Conservation (phyloP, 2,888 invertebrate species). For the Beris morrisii region DNA sequence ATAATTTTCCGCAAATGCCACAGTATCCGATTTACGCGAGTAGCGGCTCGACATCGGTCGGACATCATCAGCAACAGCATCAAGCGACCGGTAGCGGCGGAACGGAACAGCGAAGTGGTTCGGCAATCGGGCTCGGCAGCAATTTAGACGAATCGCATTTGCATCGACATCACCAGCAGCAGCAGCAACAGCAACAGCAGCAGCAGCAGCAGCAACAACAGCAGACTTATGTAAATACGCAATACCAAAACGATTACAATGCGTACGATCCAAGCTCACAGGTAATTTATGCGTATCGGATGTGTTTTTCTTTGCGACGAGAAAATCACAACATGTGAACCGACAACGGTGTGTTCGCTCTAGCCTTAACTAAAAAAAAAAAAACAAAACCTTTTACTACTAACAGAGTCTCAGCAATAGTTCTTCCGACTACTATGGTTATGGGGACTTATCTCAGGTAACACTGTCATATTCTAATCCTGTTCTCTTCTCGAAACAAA, state of each 20-base stretch:
- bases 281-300: slow-evolving; percentile 46
- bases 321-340: slow-evolving; percentile 24
- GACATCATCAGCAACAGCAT: background rate
- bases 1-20: slow-evolving; percentile 59
- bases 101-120: no score
- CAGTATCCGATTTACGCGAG: slow-evolving; percentile 36
- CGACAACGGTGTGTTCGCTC: background rate
- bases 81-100: background rate
- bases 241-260: slow-evolving; percentile 38
- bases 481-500: background rate
- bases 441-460: slow-evolving; percentile 74
- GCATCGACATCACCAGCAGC: slow-evolving; percentile 4
- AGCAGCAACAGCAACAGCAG: background rate
- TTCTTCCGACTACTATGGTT: slow-evolving; percentile 58
- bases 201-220: slow-evolving; percentile 35
- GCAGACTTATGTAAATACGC: slow-evolving; percentile 43
- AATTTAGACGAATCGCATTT: background rate
- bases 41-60: slow-evolving; percentile 5
- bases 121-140: background rate
- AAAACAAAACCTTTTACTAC: slow-evolving; percentile 31
- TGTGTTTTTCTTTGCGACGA: background rate
- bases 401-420: slow-evolving; percentile 43
- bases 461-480: background rate
- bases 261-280: slow-evolving; percentile 57
- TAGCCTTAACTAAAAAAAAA: slow-evolving; percentile 2